Percentiles rank a stretch among this genome's conserved stretches.
These are phyloP conservation scores for Stomatorhinus ivindoensis DNA, from an alignment of 2,113 vertebrate species.

Conservation along the genomic window DNA sequence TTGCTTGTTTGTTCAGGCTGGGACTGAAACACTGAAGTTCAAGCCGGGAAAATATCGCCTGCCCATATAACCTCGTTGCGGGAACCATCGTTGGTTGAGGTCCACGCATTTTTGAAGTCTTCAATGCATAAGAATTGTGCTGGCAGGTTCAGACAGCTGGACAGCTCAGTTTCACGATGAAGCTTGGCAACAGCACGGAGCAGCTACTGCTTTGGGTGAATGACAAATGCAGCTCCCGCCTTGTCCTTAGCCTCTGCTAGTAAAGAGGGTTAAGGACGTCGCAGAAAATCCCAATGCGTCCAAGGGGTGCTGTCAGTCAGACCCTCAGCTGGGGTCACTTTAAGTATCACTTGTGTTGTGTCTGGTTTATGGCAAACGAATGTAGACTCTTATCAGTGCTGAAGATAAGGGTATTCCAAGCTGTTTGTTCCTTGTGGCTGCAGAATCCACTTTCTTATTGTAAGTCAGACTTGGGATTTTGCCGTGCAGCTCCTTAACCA, in stretches of 20 bases:
- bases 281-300: not conserved
- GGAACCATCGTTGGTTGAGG: not conserved
- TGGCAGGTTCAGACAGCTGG: not conserved
- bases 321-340: not conserved
- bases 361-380: not conserved
- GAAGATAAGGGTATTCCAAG: not conserved
- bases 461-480: not conserved
- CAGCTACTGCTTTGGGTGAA: not conserved
- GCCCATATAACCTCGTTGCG: not conserved
- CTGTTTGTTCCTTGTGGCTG: not conserved
- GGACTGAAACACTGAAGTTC: not conserved
- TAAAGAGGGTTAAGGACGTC: not conserved
- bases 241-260: not conserved
- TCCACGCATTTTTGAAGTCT: not conserved
- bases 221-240: not conserved
- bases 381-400: not conserved
- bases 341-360: not conserved
- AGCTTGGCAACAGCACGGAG: not conserved
- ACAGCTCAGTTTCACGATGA: not conserved
- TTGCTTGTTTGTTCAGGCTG: not conserved
- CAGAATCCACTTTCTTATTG: not conserved
- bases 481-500: not conserved
- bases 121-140: not conserved
- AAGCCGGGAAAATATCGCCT: not conserved
- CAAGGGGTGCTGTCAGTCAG: not conserved